A percentile compares a stretch with the other conserved stretches of the same genome.
Conservation (phyloP, 1,140 invertebrate genomes). For the Microplitis mediator region DNA sequence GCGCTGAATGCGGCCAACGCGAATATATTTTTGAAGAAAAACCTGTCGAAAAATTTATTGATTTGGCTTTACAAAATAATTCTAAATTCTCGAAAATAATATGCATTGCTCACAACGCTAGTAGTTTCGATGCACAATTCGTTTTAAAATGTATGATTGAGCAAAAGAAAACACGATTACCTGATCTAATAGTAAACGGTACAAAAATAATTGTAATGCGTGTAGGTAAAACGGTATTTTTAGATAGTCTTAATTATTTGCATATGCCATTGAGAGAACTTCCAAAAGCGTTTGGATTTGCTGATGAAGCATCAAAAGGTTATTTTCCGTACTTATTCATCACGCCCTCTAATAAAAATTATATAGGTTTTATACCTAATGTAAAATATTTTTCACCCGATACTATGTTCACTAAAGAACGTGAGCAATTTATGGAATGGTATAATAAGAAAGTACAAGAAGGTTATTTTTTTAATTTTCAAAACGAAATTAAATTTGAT, state of each 20-base stretch:
- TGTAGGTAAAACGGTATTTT: constrained; percentile 20
- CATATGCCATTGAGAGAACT: constrained; percentile 27
- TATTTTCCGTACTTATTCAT: constrained; percentile 30
- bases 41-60: constrained; percentile 19
- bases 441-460: too few relatives aligned
- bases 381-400: too few relatives aligned
- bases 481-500: constrained; percentile 12
- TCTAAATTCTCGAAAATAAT: constrained; percentile 15
- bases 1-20: neutral
- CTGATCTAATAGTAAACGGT: constrained; percentile 33
- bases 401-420: too few relatives aligned
- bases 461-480: constrained; percentile 22
- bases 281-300: constrained; percentile 27
- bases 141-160: constrained; percentile 33
- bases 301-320: constrained; percentile 7
- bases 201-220: constrained; percentile 35
- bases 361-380: too few relatives aligned
- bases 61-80: neutral
- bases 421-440: too few relatives aligned
- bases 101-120: constrained; percentile 38
- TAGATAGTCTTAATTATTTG: constrained; percentile 34
- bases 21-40: constrained; percentile 14
- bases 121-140: constrained; percentile 40
- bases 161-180: constrained; percentile 16
- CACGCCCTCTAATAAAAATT: too few relatives aligned